A percentile compares a stretch with the other conserved stretches of the same genome.
Conservation (phyloP, 1,140 invertebrate genomes). For the Cotesia glomerata region DNA sequence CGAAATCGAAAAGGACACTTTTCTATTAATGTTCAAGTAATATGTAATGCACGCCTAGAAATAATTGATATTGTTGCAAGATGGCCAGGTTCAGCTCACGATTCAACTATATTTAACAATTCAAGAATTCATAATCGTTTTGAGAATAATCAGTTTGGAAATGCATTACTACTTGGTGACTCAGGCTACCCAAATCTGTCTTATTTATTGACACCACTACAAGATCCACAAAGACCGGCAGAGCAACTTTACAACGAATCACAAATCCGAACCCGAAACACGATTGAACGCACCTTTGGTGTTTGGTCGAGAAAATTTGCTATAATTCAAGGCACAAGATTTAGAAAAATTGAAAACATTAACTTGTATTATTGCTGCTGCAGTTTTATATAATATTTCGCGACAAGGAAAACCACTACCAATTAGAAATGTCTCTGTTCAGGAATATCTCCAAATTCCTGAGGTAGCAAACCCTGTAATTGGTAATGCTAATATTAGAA, state of each 20-base stretch:
- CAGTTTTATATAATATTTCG: neutral
- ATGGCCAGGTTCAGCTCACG: conserved; percentile 50
- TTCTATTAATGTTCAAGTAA: conserved; percentile 55
- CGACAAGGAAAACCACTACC: no score
- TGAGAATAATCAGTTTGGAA: conserved; percentile 36
- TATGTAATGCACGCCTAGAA: conserved; percentile 47
- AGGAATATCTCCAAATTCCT: no score
- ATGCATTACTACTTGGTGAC: conserved; percentile 46
- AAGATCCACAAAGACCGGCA: conserved; percentile 34
- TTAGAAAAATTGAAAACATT: conserved; percentile 36
- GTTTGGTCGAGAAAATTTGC: conserved; percentile 59
- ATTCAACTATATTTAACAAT: conserved; percentile 48
- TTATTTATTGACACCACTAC: conserved; percentile 44
- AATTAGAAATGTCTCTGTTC: no score
- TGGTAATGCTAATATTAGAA: neutral
- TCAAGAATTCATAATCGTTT: conserved; percentile 30
- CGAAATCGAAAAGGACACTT: conserved; percentile 58
- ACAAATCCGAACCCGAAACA: conserved; percentile 54
- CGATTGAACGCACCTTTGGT: conserved; percentile 55
- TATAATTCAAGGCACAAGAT: conserved; percentile 43
- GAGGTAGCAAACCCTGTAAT: no score
- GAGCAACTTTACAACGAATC: conserved; percentile 53
- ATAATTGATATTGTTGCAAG: conserved; percentile 52
- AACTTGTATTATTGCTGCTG: conserved; percentile 42
- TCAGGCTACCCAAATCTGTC: conserved; percentile 37